A percentile compares a stretch with the other conserved stretches of the same genome.
phyloP scores from a whole-genome alignment of 2,888 invertebrate genomes.

The Allygus modestus region DNA sequence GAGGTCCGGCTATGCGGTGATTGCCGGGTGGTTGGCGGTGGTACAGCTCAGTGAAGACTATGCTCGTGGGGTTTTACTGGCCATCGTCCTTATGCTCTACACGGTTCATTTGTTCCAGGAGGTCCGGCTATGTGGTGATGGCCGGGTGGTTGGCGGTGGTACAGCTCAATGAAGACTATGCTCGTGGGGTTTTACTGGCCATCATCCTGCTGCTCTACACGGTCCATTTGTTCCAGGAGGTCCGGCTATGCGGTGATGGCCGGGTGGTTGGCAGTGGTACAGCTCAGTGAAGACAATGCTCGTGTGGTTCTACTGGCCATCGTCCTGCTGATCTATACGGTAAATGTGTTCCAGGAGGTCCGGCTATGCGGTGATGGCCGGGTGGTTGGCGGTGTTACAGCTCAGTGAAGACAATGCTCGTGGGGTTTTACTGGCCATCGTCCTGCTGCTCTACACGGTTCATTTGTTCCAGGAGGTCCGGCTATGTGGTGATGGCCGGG shows the following conservation, averaged over 20 bases:
- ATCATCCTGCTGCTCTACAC: conserved; percentile 78
- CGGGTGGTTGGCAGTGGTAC: conserved; percentile 76
- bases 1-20: conserved; percentile 28
- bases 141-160: conserved; percentile 59
- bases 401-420: too few species aligned
- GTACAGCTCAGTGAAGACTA: conserved; percentile 79
- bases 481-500: conserved; percentile 49
- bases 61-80: conserved; percentile 80
- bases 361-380: conserved; percentile 56
- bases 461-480: conserved; percentile 75
- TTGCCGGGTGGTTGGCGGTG: conserved; percentile 57
- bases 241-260: conserved; percentile 56
- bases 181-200: conserved; percentile 68
- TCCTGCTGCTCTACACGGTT: conserved; percentile 79
- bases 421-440: conserved; percentile 78
- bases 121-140: conserved; percentile 70
- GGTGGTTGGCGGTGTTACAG: conserved; percentile 54
- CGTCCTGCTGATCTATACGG: conserved; percentile 79
- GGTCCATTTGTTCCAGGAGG: conserved; percentile 77
- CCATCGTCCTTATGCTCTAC: conserved; percentile 78
- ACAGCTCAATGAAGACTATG: conserved; percentile 80
- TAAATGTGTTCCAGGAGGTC: conserved; percentile 71
- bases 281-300: too few species aligned
- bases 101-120: conserved; percentile 76
- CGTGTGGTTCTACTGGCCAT: too few species aligned